Conservation (phyloP, 2,797 vertebrate species). For the Spinus olivaceus region DNA sequence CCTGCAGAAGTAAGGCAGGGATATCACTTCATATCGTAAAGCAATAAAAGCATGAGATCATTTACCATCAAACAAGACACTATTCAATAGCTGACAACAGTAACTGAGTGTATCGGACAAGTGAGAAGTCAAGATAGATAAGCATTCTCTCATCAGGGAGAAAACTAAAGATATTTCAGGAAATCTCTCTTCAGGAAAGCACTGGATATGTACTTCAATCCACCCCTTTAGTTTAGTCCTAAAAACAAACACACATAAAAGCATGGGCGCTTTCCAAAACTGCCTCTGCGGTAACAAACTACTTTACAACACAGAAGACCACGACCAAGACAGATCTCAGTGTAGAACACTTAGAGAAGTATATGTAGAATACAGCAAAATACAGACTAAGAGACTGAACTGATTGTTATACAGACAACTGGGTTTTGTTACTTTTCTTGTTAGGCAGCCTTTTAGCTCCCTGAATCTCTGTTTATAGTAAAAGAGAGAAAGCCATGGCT, state of each 20-base stretch:
- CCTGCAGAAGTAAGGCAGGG: conserved; percentile 77
- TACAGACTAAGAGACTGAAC: not conserved
- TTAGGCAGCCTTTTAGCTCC: not conserved
- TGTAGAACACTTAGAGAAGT: not conserved
- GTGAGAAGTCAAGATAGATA: not conserved
- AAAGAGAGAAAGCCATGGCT: not conserved
- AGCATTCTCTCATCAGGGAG: not conserved
- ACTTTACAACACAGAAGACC: not conserved
- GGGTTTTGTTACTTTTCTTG: not conserved
- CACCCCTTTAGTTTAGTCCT: not conserved
- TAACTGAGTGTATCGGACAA: not conserved
- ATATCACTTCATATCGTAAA: conserved; percentile 9
- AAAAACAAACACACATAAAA: not conserved
- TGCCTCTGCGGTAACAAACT: not conserved
- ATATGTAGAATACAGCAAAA: rapidly evolving
- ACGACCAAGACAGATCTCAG: not conserved
- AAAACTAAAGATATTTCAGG: not conserved
- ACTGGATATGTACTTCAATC: not conserved
- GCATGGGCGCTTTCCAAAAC: not conserved
- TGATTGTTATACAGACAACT: rapidly evolving
- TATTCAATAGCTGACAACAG: not conserved
- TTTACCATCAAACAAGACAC: not conserved
- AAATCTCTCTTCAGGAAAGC: not conserved
- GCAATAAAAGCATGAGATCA: not conserved
- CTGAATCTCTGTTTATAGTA: not conserved